Evolutionary conservation across 2,888 invertebrate genomes (phyloP), one percentile per base, ranked within the genome.

Genomic region (Dolichopus griseipennis): DNA sequence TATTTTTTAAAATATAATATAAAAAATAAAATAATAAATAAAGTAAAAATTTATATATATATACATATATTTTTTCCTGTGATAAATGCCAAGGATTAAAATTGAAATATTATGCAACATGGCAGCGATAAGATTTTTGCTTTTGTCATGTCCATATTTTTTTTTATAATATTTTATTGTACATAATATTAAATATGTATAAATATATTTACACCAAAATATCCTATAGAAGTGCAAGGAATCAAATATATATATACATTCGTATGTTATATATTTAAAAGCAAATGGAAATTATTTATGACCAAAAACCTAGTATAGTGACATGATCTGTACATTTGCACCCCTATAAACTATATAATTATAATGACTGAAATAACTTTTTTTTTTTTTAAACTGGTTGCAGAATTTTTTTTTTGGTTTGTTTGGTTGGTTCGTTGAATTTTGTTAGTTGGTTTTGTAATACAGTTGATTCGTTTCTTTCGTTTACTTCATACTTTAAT

Each of bases 71-170:
- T 52, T n/a, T 52, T 52, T 52, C 8, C 18, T 52, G 52, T 52
- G 52, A 52, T 52, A 52, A 52, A 52, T 52, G 52, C 15, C 52
- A 52, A 52, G 52, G 52, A 52, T 52, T 52, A 52, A 52, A 52
- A 52, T 52, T 52, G 52, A 52, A 52, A 52, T 52, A 52, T 52
- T 52, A 52, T 52, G 52, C 52, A 52, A 52, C 52, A 52, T 52
- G 52, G 52, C 52, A 52, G 52, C 52, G n/a, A 52, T 15, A 52
- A 18, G 52, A 52, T 52, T 52, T 52, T 41, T 41, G 2, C 5
- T 41, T 52, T 52, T 52, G 18, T 52, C 52, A 18, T 52, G 18
- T 52, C 52, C n/a, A 52, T n/a, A 52, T 52, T 52, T 52, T 52
- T 15, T 12, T 52, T 52, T 41, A 6, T 12, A 4, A 27, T 4